Conservation (phyloP, 2,888 invertebrate species). For the Drosophila colorata region DNA sequence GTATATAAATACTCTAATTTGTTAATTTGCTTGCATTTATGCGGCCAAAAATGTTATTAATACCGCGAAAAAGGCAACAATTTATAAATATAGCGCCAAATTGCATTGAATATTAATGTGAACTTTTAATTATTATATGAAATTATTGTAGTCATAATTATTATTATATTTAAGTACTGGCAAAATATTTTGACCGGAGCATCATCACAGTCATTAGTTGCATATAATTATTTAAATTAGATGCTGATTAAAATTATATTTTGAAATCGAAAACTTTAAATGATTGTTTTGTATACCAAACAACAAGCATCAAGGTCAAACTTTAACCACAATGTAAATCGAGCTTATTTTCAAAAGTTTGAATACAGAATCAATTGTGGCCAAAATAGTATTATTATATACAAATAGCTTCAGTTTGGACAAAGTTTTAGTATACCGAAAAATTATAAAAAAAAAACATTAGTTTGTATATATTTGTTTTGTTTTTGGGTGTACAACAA, state of each 20-base stretch:
- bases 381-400: too few relatives aligned
- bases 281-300: too few relatives aligned
- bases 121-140: conserved; percentile 9
- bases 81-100: conserved; percentile 13
- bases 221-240: too few relatives aligned
- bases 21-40: conserved; percentile 24
- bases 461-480: too few relatives aligned
- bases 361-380: too few relatives aligned
- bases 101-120: conserved; percentile 16
- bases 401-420: too few relatives aligned
- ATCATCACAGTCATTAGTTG: neutral
- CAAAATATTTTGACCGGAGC: neutral
- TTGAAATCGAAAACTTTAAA: too few relatives aligned
- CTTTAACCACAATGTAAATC: too few relatives aligned
- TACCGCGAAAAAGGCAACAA: conserved; percentile 2
- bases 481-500: too few relatives aligned
- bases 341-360: too few relatives aligned
- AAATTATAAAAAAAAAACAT: neutral
- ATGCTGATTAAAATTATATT: too few relatives aligned
- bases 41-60: conserved; percentile 4
- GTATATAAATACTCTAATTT: conserved; percentile 15
- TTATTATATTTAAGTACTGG: conserved; percentile 8
- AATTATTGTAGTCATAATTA: conserved; percentile 3
- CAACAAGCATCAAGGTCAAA: too few relatives aligned
- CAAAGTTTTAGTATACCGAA: neutral